These are phyloP conservation scores for Perdix hodgsoniae DNA, from an alignment of 2,797 vertebrate genomes.

Conservation along the genomic window DNA sequence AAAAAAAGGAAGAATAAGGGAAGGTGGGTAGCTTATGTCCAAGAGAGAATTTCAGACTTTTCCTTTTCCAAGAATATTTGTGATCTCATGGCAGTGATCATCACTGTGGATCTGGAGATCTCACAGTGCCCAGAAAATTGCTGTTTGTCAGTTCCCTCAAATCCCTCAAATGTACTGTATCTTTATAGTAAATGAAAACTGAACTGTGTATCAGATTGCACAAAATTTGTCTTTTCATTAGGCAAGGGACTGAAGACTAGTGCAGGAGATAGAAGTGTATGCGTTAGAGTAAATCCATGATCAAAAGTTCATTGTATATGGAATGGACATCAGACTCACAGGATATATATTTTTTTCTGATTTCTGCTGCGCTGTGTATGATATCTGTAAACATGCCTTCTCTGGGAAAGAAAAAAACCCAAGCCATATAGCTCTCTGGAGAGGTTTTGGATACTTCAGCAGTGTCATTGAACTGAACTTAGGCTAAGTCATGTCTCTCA, in stretches of 20 bases:
- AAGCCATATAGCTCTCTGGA: neutral
- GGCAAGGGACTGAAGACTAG: neutral
- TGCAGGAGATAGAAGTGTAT: neutral
- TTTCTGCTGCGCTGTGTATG: neutral
- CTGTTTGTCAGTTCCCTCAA: neutral
- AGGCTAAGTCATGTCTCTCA: neutral
- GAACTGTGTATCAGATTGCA: neutral
- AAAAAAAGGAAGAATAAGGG: neutral
- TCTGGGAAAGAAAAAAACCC: fast-evolving
- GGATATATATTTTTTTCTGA: neutral
- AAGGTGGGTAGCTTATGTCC: neutral
- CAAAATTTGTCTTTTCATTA: neutral
- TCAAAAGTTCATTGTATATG: neutral
- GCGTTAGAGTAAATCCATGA: neutral
- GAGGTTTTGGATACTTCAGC: neutral
- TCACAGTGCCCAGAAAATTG: neutral
- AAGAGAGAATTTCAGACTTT: neutral
- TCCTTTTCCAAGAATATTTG: neutral
- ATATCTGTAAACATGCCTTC: neutral
- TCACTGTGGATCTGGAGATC: neutral
- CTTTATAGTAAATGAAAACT: neutral
- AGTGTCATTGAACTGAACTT: neutral
- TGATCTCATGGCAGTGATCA: neutral
- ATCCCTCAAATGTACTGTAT: neutral
- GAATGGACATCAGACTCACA: neutral